These are phyloP conservation scores for Dendropsophus ebraccatus DNA, from an alignment of 2,113 vertebrate species.

Conservation along the genomic window DNA sequence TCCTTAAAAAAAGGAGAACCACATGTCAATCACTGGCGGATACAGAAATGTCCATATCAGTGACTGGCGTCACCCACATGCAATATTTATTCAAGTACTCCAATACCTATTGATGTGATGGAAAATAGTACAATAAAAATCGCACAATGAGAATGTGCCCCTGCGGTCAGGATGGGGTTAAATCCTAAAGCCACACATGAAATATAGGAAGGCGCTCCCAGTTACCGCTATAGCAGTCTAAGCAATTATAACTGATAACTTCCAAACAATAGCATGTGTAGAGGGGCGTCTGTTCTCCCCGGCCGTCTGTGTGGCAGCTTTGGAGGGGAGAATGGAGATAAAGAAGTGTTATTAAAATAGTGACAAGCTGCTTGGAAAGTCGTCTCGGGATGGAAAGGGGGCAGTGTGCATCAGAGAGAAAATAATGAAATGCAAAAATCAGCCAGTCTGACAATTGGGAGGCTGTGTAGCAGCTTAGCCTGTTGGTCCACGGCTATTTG, in stretches of 20 bases:
- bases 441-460: conserved; percentile 84
- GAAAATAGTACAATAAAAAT: neutral
- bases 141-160: neutral
- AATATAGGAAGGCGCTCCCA: neutral
- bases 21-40: neutral
- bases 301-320: conserved; percentile 71
- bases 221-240: neutral
- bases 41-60: too few species aligned
- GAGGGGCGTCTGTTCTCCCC: neutral
- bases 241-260: conserved; percentile 69
- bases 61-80: neutral
- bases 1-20: neutral
- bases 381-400: conserved; percentile 72
- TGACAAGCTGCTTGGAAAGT: conserved; percentile 73
- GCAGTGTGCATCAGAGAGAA: conserved; percentile 80
- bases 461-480: conserved; percentile 95
- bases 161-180: neutral
- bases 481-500: conserved; percentile 90
- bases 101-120: too few species aligned
- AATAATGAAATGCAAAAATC: conserved; percentile 93
- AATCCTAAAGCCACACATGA: neutral
- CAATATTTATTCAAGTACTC: neutral
- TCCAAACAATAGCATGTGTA: conserved; percentile 66
- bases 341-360: conserved; percentile 83
- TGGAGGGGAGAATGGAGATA: conserved; percentile 76